phyloP scores from a whole-genome alignment of 2,888 invertebrate genomes.

The Cheilosia vulpina region DNA sequence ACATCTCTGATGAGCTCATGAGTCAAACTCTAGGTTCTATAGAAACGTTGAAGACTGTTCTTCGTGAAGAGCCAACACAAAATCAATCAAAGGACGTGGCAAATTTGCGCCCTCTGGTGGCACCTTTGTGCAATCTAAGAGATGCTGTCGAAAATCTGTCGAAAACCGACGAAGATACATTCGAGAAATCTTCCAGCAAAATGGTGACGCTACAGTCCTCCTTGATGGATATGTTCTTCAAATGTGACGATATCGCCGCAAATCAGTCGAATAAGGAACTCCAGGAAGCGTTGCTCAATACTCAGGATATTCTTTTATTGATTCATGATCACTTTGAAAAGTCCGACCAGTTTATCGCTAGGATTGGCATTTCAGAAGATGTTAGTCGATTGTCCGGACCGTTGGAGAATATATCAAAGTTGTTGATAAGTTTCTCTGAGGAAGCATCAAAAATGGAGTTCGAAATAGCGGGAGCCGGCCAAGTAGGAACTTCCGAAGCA shows the following conservation, averaged over 20 bases:
- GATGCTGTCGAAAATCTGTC: conserved; percentile 35
- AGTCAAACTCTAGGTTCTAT: conserved; percentile 40
- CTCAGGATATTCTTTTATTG: conserved; percentile 46
- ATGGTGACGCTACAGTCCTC: conserved; percentile 80
- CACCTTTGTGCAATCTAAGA: conserved; percentile 36
- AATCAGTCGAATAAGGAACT: conserved; percentile 17
- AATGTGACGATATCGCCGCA: conserved; percentile 77
- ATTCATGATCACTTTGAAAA: conserved; percentile 61
- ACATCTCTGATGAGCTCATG: conserved; percentile 54
- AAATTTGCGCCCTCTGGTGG: conserved; percentile 62
- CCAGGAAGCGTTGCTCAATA: conserved; percentile 17
- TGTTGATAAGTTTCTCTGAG: not conserved
- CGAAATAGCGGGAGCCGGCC: not conserved
- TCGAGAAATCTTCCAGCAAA: conserved; percentile 78
- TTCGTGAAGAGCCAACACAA: conserved; percentile 78
- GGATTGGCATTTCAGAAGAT: conserved; percentile 56
- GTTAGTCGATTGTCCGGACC: conserved; percentile 36
- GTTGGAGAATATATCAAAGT: conserved; percentile 28
- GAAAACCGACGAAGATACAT: conserved; percentile 26
- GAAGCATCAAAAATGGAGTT: not conserved
- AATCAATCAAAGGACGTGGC: conserved; percentile 77
- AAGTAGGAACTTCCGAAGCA: not conserved
- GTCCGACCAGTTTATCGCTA: conserved; percentile 34
- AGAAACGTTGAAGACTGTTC: conserved; percentile 18
- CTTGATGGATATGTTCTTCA: conserved; percentile 80